Evolutionary conservation across 2,797 vertebrate genomes (phyloP).

Genomic region (Megaceryle alcyon): DNA sequence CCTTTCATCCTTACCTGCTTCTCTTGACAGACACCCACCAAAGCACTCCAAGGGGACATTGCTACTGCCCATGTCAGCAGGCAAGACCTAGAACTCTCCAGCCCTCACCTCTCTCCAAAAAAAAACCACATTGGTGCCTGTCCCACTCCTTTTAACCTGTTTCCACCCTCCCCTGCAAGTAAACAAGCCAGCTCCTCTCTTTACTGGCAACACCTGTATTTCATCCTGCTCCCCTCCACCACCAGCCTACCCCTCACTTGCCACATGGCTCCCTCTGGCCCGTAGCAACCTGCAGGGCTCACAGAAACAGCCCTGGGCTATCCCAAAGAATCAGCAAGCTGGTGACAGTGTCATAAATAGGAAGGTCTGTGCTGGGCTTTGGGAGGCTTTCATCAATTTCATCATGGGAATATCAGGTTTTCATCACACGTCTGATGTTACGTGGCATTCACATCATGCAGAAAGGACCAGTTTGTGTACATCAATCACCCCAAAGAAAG

Average conservation of each 20-base stretch:
- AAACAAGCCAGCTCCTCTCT: not conserved
- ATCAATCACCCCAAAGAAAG: not conserved
- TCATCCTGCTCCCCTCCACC: not conserved
- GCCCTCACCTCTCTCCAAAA: fast-evolving
- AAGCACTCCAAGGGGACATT: fast-evolving
- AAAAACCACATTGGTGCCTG: fast-evolving
- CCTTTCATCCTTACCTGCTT: not conserved
- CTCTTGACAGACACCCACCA: not conserved
- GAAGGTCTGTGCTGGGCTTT: not conserved
- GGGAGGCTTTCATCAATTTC: not conserved
- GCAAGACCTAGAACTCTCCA: fast-evolving
- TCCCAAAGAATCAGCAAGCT: not conserved
- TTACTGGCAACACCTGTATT: not conserved
- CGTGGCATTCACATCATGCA: not conserved
- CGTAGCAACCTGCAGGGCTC: fast-evolving
- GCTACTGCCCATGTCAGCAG: not conserved
- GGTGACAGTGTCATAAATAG: fast-evolving
- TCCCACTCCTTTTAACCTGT: not conserved
- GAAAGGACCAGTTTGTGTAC: not conserved
- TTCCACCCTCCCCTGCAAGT: not conserved
- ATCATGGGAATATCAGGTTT: not conserved
- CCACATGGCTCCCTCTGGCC: fast-evolving
- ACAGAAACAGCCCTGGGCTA: not conserved
- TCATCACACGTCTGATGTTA: not conserved
- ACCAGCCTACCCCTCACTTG: not conserved